phyloP scores from a whole-genome alignment of 1,140 invertebrate species.

The Pararge aegeria region DNA sequence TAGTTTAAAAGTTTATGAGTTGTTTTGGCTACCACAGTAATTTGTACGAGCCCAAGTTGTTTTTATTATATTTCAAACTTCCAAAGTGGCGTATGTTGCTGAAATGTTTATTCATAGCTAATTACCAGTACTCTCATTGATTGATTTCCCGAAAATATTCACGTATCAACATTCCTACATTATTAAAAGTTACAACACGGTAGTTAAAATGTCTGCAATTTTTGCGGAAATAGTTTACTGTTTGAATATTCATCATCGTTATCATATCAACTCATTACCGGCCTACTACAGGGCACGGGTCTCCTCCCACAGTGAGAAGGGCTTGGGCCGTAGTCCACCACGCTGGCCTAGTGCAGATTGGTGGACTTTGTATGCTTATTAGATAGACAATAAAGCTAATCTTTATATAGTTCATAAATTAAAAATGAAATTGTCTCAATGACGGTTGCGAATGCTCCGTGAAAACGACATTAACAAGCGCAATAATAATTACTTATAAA shows the following conservation, averaged over 20 bases:
- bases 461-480: slow-evolving; percentile 72
- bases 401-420: slow-evolving; percentile 46
- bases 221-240: slow-evolving; percentile 17
- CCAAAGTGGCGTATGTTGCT: not conserved
- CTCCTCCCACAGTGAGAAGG: no score
- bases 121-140: not conserved
- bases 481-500: slow-evolving; percentile 78
- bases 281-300: no score
- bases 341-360: no score
- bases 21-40: slow-evolving; percentile 27
- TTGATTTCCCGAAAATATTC: not conserved
- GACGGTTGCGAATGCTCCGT: slow-evolving; percentile 61
- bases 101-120: slow-evolving; percentile 1
- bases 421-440: slow-evolving; percentile 57
- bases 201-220: not conserved
- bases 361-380: no score
- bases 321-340: no score
- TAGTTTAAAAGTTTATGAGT: slow-evolving; percentile 48
- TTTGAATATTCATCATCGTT: no score
- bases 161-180: not conserved
- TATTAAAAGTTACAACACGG: not conserved
- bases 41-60: slow-evolving; percentile 7
- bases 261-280: no score
- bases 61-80: slow-evolving; percentile 7
- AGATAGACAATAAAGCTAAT: slow-evolving; percentile 24